Percentiles rank a stretch among this genome's conserved stretches.
phyloP scores from a whole-genome alignment of 2,113 vertebrate genomes.

The Chamaea fasciata region DNA sequence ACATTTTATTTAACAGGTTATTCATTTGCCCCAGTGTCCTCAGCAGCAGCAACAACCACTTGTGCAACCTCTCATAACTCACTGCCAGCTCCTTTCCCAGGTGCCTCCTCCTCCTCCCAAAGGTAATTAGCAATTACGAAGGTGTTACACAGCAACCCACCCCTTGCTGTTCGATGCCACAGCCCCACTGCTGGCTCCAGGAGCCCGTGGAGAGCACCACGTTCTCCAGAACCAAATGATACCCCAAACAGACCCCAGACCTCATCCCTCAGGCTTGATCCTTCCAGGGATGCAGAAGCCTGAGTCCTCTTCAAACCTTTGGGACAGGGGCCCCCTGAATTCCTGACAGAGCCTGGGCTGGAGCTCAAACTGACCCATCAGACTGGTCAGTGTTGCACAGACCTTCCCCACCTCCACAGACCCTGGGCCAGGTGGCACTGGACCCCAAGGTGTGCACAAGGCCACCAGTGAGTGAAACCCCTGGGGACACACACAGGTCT shows the following conservation, averaged over 20 bases:
- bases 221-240: neutral
- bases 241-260: neutral
- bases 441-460: neutral
- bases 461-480: neutral
- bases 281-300: neutral
- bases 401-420: neutral
- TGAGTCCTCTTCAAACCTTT: fast-evolving
- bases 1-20: conserved; percentile 31
- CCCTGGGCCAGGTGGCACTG: neutral
- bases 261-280: neutral
- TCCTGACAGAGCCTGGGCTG: neutral
- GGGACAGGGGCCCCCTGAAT: neutral
- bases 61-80: neutral
- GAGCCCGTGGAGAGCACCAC: fast-evolving
- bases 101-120: neutral
- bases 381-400: neutral
- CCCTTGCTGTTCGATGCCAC: neutral
- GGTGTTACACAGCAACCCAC: neutral
- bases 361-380: neutral
- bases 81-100: neutral
- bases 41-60: neutral
- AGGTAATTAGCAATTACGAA: neutral
- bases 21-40: neutral
- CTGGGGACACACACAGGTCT: neutral
- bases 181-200: neutral